Percentiles rank a stretch among this genome's conserved stretches.
These are phyloP conservation scores for Henicopernis longicauda DNA, from an alignment of 2,113 vertebrate species.

Conservation along the genomic window DNA sequence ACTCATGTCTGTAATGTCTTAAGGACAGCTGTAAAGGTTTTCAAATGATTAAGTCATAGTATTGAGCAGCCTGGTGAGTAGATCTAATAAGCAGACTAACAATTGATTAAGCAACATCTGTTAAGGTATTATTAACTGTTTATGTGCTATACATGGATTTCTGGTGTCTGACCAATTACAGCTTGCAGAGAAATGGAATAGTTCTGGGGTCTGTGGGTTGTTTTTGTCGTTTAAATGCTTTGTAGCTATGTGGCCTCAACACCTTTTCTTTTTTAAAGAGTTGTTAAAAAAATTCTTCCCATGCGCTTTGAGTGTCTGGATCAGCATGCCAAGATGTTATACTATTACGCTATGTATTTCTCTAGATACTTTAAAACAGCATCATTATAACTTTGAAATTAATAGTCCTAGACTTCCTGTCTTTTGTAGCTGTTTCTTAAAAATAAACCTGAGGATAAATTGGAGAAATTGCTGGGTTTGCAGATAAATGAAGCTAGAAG, in stretches of 20 bases:
- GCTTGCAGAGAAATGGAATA: neutral
- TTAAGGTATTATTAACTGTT: constrained; percentile 52
- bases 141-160: neutral
- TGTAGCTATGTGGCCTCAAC: neutral
- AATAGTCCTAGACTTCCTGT: neutral
- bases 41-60: constrained; percentile 26
- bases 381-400: neutral
- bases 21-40: constrained; percentile 50
- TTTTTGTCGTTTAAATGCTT: neutral
- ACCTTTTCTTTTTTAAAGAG: neutral
- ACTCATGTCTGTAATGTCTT: constrained; percentile 52
- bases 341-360: neutral
- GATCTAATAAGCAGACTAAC: constrained; percentile 32
- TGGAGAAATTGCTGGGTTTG: neutral
- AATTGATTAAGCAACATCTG: constrained; percentile 58
- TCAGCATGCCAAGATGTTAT: neutral
- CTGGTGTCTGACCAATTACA: constrained; percentile 18
- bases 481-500: neutral
- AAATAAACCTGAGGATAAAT: neutral
- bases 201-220: neutral
- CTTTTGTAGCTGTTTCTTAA: neutral
- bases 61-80: constrained; percentile 26
- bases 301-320: neutral
- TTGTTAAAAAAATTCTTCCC: neutral
- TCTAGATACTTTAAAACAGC: neutral